These are phyloP conservation scores for Baryphthengus martii DNA, from an alignment of 2,113 vertebrate species.

Conservation along the genomic window DNA sequence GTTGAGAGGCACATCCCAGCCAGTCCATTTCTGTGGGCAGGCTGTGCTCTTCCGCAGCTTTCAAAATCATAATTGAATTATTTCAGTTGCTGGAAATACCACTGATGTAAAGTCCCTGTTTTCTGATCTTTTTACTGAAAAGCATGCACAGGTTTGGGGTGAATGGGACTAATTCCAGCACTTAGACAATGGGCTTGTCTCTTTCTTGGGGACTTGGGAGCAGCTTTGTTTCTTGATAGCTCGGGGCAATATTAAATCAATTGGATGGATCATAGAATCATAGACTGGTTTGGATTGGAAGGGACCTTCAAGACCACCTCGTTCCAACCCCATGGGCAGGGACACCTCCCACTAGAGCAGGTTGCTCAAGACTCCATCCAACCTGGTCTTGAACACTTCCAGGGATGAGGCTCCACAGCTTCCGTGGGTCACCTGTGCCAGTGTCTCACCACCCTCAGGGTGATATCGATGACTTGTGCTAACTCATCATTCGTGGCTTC, in stretches of 20 bases:
- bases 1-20: not conserved
- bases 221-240: not conserved
- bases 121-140: not conserved
- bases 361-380: too few relatives aligned
- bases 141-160: not conserved
- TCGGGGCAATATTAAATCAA: not conserved
- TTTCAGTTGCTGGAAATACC: not conserved
- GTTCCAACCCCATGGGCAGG: too few relatives aligned
- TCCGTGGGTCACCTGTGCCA: too few relatives aligned
- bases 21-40: not conserved
- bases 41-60: not conserved
- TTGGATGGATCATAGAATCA: not conserved
- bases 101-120: not conserved
- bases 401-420: too few relatives aligned
- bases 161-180: not conserved
- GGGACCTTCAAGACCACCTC: too few relatives aligned
- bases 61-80: not conserved
- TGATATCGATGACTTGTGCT: too few relatives aligned
- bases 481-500: not conserved
- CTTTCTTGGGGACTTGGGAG: not conserved
- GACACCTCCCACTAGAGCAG: too few relatives aligned
- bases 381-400: too few relatives aligned
- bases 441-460: too few relatives aligned
- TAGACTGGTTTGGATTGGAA: too few relatives aligned
- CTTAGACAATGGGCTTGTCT: not conserved